Evolutionary conservation across 1,140 invertebrate genomes (phyloP), one percentile per base, ranked within the genome.

Genomic region (Neuroterus valhalla): DNA sequence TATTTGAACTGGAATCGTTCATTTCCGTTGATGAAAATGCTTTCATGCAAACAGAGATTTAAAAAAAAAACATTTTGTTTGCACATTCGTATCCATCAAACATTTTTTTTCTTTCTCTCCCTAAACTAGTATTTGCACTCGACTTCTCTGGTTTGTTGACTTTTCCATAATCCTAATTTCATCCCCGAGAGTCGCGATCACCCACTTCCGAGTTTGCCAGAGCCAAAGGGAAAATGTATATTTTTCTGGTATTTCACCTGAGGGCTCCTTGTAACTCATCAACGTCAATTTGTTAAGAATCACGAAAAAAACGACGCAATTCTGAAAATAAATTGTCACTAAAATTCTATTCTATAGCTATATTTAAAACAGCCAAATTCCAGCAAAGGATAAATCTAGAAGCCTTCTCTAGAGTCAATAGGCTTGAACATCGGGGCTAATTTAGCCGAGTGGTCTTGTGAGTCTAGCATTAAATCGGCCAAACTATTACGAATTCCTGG

Each of bases 401-500:
- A 26, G 21, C 52, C 52, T 62, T 62, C 0, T 19, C 52, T 23
- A 62, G 23, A 23, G 0, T 62, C 26, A 8, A 38, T 31, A 38
- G 55, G 55, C 55, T 62, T 62, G 12, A 62, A 62, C 23, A 62
- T 62, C 26, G 31, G 31, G 55, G 31, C 55, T 62, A 62, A 62
- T 62, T 62, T 62, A 12, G 26, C 26, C 26, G 55, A 62, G 55
- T 62, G 55, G 55, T 38, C 26, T 62, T 15, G 55, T 26, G 55
- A 62, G 15, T 1, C 55, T 23, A 12, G 55, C 23, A 62, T 62
- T 62, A 62, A 62, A 62, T 62, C 55, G 55, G 55, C 31, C 26
- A 62, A 26, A 15, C 55, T 62, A 62, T 62, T 62, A 15, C 26
- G 55, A 62, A 62, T 62, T 62, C 55, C 55, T 62, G 55, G 55